Conservation (phyloP, 2,797 vertebrate genomes). For the Sciurus vulgaris region DNA sequence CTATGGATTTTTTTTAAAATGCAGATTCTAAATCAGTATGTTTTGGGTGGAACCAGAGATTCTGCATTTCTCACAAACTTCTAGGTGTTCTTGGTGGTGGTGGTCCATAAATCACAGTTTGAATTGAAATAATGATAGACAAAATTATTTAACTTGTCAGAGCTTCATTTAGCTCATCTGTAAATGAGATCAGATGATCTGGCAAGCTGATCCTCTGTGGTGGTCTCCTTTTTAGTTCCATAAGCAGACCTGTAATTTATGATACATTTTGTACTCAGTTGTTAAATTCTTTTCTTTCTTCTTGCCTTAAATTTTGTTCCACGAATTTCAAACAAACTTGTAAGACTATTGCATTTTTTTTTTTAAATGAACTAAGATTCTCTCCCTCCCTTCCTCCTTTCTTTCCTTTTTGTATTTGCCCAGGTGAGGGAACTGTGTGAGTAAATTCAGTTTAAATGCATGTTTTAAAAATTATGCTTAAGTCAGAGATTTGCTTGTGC, state of each 20-base stretch:
- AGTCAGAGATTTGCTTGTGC: conserved; percentile 7
- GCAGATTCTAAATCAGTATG: neutral
- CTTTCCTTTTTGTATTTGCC: neutral
- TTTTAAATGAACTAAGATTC: neutral
- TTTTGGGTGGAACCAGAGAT: neutral
- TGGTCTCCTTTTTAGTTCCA: neutral
- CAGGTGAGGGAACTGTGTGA: neutral
- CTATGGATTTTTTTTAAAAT: neutral
- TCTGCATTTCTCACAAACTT: neutral
- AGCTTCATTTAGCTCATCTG: neutral
- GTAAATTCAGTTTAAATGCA: conserved; percentile 50
- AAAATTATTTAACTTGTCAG: neutral
- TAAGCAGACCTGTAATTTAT: neutral
- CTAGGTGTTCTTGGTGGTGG: no score
- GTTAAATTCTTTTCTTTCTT: conserved; percentile 49
- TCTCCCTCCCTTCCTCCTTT: neutral
- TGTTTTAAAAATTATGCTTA: neutral
- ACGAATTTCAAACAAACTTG: neutral
- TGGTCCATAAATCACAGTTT: neutral
- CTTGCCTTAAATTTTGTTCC: conserved; percentile 27
- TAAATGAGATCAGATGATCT: neutral
- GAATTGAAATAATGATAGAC: neutral
- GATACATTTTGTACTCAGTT: neutral
- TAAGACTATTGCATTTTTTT: neutral
- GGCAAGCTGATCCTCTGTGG: neutral